Conservation (phyloP, 2,797 vertebrate species). For the Protonibea diacanthus region DNA sequence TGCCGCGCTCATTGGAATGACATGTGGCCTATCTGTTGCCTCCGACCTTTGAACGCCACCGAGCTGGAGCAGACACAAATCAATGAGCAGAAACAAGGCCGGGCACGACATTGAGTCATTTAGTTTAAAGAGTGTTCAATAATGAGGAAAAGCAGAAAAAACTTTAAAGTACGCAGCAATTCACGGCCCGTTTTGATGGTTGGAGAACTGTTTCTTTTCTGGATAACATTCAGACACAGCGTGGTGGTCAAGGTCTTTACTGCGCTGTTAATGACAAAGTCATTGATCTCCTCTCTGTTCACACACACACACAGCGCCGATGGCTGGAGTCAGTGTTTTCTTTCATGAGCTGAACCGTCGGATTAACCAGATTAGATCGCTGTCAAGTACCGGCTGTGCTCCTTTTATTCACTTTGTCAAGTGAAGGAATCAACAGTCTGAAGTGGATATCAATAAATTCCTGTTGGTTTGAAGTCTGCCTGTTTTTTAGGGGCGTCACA, state of each 20-base stretch:
- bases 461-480: too few species aligned
- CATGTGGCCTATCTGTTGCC: slow-evolving; percentile 9
- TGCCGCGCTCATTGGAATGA: slow-evolving; percentile 30
- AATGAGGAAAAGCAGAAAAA: background rate
- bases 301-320: background rate
- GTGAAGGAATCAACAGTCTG: background rate
- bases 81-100: background rate
- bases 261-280: slow-evolving; percentile 4
- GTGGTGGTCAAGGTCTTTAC: background rate
- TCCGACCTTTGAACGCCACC: slow-evolving; percentile 16
- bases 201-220: background rate
- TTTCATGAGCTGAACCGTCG: too few species aligned
- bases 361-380: background rate
- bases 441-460: too few species aligned
- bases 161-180: background rate
- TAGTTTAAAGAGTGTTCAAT: background rate
- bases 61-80: background rate
- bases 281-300: background rate
- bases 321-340: background rate
- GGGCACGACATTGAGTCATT: background rate
- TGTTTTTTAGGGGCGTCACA: too few species aligned
- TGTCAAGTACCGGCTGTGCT: background rate
- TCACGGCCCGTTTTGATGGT: background rate
- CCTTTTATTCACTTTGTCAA: background rate
- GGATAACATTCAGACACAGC: background rate